These are phyloP conservation scores for Lanius collurio DNA, from an alignment of 2,113 vertebrate species.

Conservation along the genomic window DNA sequence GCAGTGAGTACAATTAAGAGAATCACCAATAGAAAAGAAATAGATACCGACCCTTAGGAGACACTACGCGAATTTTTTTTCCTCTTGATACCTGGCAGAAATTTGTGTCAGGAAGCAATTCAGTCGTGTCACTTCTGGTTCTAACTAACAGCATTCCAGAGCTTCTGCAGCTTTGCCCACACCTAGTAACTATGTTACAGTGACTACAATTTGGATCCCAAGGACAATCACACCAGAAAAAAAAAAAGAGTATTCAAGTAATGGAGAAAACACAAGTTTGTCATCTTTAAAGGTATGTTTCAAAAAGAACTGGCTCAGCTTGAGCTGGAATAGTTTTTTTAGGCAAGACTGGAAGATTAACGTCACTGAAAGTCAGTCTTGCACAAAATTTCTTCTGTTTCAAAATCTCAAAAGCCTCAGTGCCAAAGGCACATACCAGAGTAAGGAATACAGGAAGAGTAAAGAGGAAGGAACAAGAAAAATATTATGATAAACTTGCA, in stretches of 20 bases:
- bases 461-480: neutral
- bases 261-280: neutral
- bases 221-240: neutral
- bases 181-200: neutral
- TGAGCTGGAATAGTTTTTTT: neutral
- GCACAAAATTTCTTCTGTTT: neutral
- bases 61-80: neutral
- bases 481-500: neutral
- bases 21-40: neutral
- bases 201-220: neutral
- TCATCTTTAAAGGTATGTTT: neutral
- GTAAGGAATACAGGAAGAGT: neutral
- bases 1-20: neutral
- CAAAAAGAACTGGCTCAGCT: neutral
- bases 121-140: neutral
- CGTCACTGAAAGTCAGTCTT: neutral
- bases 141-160: neutral
- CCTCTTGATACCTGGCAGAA: neutral
- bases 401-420: neutral
- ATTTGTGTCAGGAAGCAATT: neutral
- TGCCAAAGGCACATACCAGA: neutral
- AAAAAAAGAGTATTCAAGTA: neutral
- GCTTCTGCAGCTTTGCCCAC: neutral
- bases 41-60: neutral
- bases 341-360: neutral